Conservation (phyloP, 2,113 vertebrate species). For the Suricata suricatta region DNA sequence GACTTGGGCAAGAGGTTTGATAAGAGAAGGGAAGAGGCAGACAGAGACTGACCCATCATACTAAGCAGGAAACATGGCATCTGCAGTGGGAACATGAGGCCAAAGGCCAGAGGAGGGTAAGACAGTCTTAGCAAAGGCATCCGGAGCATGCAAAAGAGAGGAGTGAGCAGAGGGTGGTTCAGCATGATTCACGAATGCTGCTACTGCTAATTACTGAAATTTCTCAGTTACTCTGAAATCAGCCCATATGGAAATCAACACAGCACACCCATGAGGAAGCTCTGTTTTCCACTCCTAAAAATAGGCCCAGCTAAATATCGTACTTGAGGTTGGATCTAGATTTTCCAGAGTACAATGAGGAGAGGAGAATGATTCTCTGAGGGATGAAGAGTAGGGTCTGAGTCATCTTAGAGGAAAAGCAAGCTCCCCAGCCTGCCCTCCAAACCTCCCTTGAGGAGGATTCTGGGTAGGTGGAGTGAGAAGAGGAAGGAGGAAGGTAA, state of each 20-base stretch:
- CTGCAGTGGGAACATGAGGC: neutral
- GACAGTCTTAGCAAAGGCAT: neutral
- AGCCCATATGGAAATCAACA: slow-evolving; percentile 4
- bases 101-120: neutral
- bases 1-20: neutral
- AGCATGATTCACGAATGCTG: neutral
- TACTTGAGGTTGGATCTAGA: neutral
- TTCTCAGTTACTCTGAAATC: slow-evolving; percentile 24
- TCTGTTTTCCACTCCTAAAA: slow-evolving; percentile 15
- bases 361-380: neutral
- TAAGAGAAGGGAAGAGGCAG: neutral
- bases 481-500: neutral
- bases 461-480: neutral
- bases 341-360: neutral
- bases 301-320: neutral
- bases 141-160: neutral
- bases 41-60: neutral
- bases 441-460: neutral
- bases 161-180: neutral
- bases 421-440: neutral
- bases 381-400: no score
- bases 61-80: neutral
- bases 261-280: neutral
- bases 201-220: slow-evolving; percentile 21
- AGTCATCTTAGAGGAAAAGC: neutral